Percentiles rank a stretch among this genome's conserved stretches.
These are phyloP conservation scores for Diploscapter pachys DNA, from an alignment of 1,140 invertebrate species.

Conservation along the genomic window DNA sequence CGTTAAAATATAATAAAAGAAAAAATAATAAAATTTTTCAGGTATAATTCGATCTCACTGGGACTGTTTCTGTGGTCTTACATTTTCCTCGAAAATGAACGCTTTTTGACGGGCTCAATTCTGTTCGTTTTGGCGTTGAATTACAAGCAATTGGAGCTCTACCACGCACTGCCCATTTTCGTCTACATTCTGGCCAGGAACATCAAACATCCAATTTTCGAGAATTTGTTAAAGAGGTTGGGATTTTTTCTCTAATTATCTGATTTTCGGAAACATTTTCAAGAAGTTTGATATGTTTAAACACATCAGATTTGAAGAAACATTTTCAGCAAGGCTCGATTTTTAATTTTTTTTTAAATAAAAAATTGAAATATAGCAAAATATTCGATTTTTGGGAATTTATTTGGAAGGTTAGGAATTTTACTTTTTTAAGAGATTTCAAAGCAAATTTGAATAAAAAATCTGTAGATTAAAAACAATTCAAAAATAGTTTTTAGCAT, in stretches of 20 bases:
- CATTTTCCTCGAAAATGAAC: slow-evolving; percentile 67
- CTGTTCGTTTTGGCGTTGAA: slow-evolving; percentile 84
- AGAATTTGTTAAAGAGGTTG: not conserved
- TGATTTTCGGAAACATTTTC: too few species aligned
- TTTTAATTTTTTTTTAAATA: too few species aligned
- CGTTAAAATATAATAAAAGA: too few species aligned
- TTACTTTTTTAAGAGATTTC: too few species aligned
- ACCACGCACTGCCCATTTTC: slow-evolving; percentile 95
- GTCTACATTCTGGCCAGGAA: slow-evolving; percentile 75
- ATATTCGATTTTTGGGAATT: too few species aligned
- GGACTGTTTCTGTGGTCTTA: slow-evolving; percentile 78
- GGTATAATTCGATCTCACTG: slow-evolving; percentile 89
- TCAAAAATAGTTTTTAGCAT: too few species aligned
- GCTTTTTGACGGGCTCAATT: slow-evolving; percentile 70
- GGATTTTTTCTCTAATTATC: slow-evolving; percentile 3
- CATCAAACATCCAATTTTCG: slow-evolving; percentile 6
- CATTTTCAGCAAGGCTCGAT: too few species aligned
- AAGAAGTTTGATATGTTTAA: too few species aligned
- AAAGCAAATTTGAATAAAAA: too few species aligned
- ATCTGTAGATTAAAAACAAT: too few species aligned
- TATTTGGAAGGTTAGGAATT: not conserved
- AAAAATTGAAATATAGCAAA: too few species aligned
- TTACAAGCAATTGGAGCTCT: slow-evolving; percentile 99
- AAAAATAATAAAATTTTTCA: slow-evolving; percentile 34
- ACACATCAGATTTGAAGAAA: too few species aligned